These are phyloP conservation scores for Callionymus lyra DNA, from an alignment of 2,113 vertebrate genomes.

Conservation along the genomic window DNA sequence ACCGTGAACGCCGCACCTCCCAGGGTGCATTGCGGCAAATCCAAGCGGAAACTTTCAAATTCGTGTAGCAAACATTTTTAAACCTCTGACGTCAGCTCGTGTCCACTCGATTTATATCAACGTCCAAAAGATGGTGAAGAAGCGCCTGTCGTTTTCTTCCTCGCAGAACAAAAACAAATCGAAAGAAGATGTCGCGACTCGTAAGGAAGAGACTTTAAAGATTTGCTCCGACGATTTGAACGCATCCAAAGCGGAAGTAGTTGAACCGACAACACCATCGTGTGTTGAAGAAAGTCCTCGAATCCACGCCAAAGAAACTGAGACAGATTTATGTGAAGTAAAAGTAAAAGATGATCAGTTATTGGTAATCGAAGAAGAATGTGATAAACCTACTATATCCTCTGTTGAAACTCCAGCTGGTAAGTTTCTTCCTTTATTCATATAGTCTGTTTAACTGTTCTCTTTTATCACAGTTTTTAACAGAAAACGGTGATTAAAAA, in stretches of 20 bases:
- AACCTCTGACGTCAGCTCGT: background rate
- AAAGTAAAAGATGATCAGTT: background rate
- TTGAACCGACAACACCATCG: background rate
- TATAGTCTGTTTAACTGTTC: too few species aligned
- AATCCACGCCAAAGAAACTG: background rate
- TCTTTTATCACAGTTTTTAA: too few species aligned
- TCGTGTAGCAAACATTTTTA: slow-evolving; percentile 18
- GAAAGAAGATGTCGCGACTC: background rate
- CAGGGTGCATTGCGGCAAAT: slow-evolving; percentile 40
- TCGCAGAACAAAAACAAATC: background rate
- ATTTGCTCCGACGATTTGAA: too few species aligned
- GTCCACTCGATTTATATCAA: background rate
- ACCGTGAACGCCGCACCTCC: slow-evolving; percentile 10
- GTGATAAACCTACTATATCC: too few species aligned
- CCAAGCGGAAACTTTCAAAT: slow-evolving; percentile 48
- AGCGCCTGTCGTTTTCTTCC: background rate
- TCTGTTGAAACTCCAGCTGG: too few species aligned
- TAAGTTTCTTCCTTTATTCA: too few species aligned
- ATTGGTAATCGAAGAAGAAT: background rate
- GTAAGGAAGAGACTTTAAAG: too few species aligned
- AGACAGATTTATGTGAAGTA: too few species aligned
- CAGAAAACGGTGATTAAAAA: too few species aligned
- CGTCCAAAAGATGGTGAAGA: background rate
- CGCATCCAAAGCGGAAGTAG: background rate
- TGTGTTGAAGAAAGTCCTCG: slow-evolving; percentile 15